phyloP scores from a whole-genome alignment of 2,797 vertebrate species.

The Thamnophis elegans region DNA sequence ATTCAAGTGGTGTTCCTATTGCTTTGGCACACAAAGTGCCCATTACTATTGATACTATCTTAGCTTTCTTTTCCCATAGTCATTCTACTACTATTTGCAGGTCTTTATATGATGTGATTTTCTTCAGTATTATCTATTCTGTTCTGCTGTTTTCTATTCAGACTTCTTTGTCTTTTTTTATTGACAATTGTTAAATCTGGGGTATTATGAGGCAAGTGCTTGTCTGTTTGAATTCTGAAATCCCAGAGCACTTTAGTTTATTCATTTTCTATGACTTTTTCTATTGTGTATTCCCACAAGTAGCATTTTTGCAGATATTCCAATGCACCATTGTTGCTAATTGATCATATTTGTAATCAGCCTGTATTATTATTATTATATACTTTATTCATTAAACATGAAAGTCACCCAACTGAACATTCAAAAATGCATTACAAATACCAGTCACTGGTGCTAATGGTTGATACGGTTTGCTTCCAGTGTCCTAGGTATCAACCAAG shows the following conservation, averaged over 20 bases:
- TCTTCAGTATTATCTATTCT: not conserved
- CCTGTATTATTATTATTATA: not conserved
- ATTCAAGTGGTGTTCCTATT: not conserved
- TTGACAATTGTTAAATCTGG: not conserved
- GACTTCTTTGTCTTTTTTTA: not conserved
- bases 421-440: no score
- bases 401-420: no score
- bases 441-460: no score
- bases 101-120: not conserved
- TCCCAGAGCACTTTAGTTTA: not conserved
- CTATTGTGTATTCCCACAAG: not conserved
- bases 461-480: no score
- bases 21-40: not conserved
- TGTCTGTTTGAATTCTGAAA: not conserved
- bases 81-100: not conserved
- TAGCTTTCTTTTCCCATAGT: not conserved
- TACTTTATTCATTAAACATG: no score
- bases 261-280: not conserved
- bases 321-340: not conserved
- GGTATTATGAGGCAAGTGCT: not conserved
- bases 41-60: not conserved
- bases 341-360: not conserved
- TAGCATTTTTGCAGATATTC: not conserved
- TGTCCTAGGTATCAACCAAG: no score
- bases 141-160: not conserved